Percentiles rank a stretch among this genome's conserved stretches.
These are phyloP conservation scores for Grapholita molesta DNA, from an alignment of 1,140 invertebrate genomes.

Conservation along the genomic window DNA sequence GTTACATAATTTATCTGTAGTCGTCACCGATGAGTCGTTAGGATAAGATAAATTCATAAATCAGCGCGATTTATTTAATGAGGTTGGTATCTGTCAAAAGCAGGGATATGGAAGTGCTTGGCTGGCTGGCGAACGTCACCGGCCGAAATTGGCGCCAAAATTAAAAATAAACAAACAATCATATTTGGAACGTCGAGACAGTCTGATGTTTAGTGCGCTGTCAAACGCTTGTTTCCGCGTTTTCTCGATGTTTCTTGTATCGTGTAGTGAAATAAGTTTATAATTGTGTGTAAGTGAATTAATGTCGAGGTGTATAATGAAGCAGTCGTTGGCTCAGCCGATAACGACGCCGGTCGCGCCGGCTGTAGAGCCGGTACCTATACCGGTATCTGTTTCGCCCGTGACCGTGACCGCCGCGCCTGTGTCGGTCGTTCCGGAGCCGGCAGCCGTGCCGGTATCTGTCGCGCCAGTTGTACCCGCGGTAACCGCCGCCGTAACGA, in stretches of 20 bases:
- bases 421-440: constrained; percentile 13
- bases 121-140: constrained; percentile 49
- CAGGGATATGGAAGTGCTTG: constrained; percentile 31
- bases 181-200: constrained; percentile 70
- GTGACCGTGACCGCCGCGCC: constrained; percentile 22
- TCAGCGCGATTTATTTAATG: neutral
- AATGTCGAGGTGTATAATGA: constrained; percentile 69
- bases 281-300: constrained; percentile 28
- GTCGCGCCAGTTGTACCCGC: constrained; percentile 26
- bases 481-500: constrained; percentile 20
- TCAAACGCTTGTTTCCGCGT: constrained; percentile 39
- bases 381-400: constrained; percentile 29
- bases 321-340: constrained; percentile 57
- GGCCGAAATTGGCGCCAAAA: constrained; percentile 67
- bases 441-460: constrained; percentile 15
- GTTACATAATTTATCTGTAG: too few relatives aligned
- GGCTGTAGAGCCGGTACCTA: constrained; percentile 19
- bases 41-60: neutral
- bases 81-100: constrained; percentile 19
- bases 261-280: constrained; percentile 35
- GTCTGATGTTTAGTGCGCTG: constrained; percentile 66
- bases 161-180: constrained; percentile 76
- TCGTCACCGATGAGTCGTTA: neutral
- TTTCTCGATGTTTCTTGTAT: constrained; percentile 23
- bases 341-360: constrained; percentile 37